Base-by-base conservation (phyloP, 2,888 invertebrate species). In the Molanna angustata region DNA sequence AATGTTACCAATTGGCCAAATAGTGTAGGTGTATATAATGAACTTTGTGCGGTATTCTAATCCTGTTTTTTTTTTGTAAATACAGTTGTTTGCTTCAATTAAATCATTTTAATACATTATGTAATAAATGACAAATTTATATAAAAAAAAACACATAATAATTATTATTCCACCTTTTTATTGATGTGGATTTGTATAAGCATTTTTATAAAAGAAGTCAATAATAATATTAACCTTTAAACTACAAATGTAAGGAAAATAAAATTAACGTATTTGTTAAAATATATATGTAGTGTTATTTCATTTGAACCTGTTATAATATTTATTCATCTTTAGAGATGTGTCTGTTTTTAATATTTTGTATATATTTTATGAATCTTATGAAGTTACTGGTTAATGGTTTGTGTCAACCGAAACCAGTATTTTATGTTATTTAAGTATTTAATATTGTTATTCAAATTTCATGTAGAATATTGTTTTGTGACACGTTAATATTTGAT, bases 1-100 rank as follows among this genome's bases (percentile, higher is more conserved):
- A 51, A 48, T 55, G 55, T 55, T 55, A 51, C 40, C 51, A 45
- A 51, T 54, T 55, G 55, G 55, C 55, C 55, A 55, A 55, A 55
- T 55, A 51, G 43, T 46, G 21, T 55, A 55, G 46, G 46, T 54
- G 49, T 50, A 54, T 21, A 54, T 49, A 44, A 44, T 21, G 40
- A 40, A 52, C 20, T 44, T 44, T 45, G 45, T 45, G 31, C 32
- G 45, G 39, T 51, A 45, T 41, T 46, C 41, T 44, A 49, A 40
- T 35, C 27, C 37, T 17, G 39, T 37, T 49, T 32, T 21, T 40
- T 44, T 49, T 48, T 49, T 53, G 53, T 53, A 53, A 49, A 49
- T 53, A 53, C 31, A 31, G 41, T 39, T 49, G 53, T n/a, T 53
- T 49, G 53, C 53, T 53, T 53, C 48, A 53, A 49, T 41, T 33